Evolutionary conservation across 2,113 vertebrate species (phyloP).

Genomic region (Protobothrops flavoviridis): DNA sequence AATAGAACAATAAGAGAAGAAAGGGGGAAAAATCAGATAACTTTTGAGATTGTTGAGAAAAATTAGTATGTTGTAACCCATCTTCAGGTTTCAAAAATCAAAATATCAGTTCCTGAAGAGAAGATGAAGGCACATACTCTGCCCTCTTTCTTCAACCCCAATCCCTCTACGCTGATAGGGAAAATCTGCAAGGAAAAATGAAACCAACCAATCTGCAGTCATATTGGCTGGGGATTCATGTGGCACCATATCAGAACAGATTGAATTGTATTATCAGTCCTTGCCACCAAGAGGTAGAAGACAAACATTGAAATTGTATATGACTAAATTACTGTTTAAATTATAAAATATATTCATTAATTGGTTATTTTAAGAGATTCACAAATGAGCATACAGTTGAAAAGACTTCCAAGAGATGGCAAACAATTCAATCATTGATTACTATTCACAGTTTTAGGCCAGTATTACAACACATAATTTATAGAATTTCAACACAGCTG

Average conservation of each 20-base stretch:
- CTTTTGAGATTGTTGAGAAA: fast-evolving
- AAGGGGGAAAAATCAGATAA: not conserved
- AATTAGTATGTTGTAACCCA: not conserved
- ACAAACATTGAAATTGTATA: not conserved
- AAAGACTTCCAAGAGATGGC: not conserved
- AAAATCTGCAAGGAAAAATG: not conserved
- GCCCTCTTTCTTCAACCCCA: not conserved
- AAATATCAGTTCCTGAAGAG: not conserved
- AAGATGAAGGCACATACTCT: not conserved
- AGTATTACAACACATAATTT: not conserved
- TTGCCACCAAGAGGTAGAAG: not conserved
- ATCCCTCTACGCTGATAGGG: not conserved
- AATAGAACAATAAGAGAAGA: not conserved
- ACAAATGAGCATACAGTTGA: not conserved
- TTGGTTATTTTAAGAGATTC: not conserved
- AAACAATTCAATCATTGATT: not conserved
- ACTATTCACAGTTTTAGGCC: not conserved
- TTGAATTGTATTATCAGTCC: not conserved
- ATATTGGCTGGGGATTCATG: not conserved
- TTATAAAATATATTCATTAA: not conserved
- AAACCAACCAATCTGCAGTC: not conserved
- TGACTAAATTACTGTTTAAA: not conserved
- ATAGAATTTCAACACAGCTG: not conserved
- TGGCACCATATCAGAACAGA: not conserved
- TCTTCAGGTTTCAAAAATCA: not conserved